Percentiles rank a stretch among this genome's conserved stretches.
Conservation (phyloP, 2,888 invertebrate genomes). For the Dromius quadrimaculatus region DNA sequence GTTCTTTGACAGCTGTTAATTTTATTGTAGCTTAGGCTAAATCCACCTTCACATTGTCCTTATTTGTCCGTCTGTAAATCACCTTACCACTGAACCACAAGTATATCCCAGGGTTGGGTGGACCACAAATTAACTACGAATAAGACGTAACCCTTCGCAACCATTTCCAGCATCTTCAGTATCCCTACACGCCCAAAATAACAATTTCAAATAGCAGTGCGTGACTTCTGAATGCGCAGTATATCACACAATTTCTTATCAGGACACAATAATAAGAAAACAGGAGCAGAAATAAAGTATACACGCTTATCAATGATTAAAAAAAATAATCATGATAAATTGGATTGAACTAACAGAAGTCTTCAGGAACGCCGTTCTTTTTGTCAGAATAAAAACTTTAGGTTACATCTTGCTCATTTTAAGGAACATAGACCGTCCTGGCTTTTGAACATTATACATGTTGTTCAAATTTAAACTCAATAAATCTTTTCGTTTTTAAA, state of each 20-base stretch:
- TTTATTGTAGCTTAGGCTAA: conserved; percentile 1
- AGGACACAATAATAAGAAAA: too few species aligned
- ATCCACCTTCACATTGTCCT: not conserved
- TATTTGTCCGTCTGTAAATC: conserved; percentile 31
- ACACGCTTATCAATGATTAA: too few species aligned
- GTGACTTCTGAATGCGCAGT: conserved; percentile 31
- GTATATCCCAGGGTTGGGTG: conserved; percentile 20
- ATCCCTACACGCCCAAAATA: conserved; percentile 10
- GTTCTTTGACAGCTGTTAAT: conserved; percentile 6
- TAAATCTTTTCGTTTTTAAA: too few species aligned
- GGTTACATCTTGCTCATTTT: too few species aligned
- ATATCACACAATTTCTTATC: conserved; percentile 32
- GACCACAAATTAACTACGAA: conserved; percentile 42
- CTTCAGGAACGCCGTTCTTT: too few species aligned
- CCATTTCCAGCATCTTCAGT: not conserved
- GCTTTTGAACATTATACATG: too few species aligned
- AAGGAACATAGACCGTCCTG: too few species aligned
- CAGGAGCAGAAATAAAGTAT: too few species aligned
- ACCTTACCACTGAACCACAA: conserved; percentile 23
- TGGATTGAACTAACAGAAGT: too few species aligned
- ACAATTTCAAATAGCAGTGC: conserved; percentile 20
- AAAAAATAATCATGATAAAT: too few species aligned
- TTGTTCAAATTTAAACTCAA: too few species aligned
- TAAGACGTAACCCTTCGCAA: conserved; percentile 22
- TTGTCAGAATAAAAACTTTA: too few species aligned